Base-by-base conservation (phyloP, 2,888 invertebrate species). In the Megastigmus dorsalis region DNA sequence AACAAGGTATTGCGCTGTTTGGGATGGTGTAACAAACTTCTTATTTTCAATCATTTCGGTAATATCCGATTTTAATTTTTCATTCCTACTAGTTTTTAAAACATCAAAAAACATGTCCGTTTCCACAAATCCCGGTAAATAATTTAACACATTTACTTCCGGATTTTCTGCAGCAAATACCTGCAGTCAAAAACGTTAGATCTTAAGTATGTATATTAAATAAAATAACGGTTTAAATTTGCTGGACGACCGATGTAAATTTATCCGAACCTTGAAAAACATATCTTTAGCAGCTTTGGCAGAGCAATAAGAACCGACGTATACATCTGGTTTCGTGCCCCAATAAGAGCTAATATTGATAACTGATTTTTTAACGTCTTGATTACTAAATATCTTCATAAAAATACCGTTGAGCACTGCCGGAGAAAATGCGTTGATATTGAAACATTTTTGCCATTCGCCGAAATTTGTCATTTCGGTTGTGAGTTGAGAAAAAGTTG, bases 241-340 rank as follows among this genome's bases (percentile, higher is more conserved):
- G n/a, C n/a, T n/a, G n/a, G n/a, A n/a, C n/a, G n/a, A n/a, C n/a
- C n/a, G n/a, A n/a, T n/a, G 1, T 2, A 50, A 3, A 2, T 23
- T 6, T n/a, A 15, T 54, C 23, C 41, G 66, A 81, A 88, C 94
- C 83, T 92, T 92, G 84, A 98, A 97, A 86, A 94, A 95, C 93
- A 97, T 93, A 84, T 97, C 95, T 62, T 97, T 90, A 0, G 96
- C 95, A 0, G 97, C 96, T 90, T 97, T 97, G 0, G 93, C 95
- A 45, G 92, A 90, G 83, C 96, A 95, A 84, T 98, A 98, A 84
- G 94, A 92, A 0, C 93, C 92, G 91, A 95, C 91, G 13, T 94
- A 93, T 67, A 93, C 91, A 88, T 94, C 93, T 0, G 97, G 94
- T 83, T 93, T 90, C 7, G 94, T 89, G 1, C 93, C 97, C 82